A percentile compares a stretch with the other conserved stretches of the same genome.
These are phyloP conservation scores for Cotesia typhae DNA, from an alignment of 1,140 invertebrate genomes.

Conservation along the genomic window DNA sequence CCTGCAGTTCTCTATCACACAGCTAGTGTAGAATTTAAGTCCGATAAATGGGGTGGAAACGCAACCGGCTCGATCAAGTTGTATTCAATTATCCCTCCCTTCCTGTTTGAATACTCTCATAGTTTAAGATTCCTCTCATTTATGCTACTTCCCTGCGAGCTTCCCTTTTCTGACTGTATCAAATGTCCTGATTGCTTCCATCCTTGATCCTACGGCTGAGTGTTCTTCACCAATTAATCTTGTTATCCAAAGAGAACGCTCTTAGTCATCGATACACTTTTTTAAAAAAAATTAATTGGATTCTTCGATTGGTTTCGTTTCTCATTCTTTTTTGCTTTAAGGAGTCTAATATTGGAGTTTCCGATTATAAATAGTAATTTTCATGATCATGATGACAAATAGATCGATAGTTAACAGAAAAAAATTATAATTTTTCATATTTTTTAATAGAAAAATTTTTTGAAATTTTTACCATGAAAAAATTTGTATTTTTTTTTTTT, in stretches of 20 bases:
- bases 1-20: slow-evolving; percentile 14
- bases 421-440: no score
- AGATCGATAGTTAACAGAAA: no score
- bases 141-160: slow-evolving; percentile 32
- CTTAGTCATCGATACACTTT: slow-evolving; percentile 18
- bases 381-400: no score
- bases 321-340: background rate
- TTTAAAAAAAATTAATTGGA: background rate
- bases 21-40: slow-evolving; percentile 57
- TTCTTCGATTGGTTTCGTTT: background rate
- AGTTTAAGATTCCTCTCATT: slow-evolving; percentile 30
- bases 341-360: no score
- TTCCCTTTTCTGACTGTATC: slow-evolving; percentile 41
- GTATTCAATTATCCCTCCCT: slow-evolving; percentile 67
- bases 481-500: no score
- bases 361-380: no score
- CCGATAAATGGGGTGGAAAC: slow-evolving; percentile 67
- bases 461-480: no score
- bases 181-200: slow-evolving; percentile 35
- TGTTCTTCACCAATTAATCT: slow-evolving; percentile 40
- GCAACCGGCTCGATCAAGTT: slow-evolving; percentile 65
- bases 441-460: no score
- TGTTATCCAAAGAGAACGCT: slow-evolving; percentile 7
- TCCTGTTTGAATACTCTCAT: slow-evolving; percentile 12
- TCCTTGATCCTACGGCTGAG: background rate